These are phyloP conservation scores for Argopecten irradians DNA, from an alignment of 1,140 invertebrate genomes.

Conservation along the genomic window DNA sequence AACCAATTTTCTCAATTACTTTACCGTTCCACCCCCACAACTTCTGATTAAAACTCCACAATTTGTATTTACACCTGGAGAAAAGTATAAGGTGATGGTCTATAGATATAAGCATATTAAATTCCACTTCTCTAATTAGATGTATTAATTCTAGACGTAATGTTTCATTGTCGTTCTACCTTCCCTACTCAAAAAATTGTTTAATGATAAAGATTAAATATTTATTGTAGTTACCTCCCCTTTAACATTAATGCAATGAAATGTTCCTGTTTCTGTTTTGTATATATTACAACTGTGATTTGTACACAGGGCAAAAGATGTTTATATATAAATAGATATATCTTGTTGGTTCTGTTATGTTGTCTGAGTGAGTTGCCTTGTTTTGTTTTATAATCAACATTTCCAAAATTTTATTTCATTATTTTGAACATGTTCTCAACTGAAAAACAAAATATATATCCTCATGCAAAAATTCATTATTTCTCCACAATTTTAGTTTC, in stretches of 20 bases:
- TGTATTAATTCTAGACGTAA: neutral
- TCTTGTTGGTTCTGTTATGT: neutral
- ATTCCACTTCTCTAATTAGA: neutral
- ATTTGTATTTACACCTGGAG: neutral
- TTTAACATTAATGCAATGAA: neutral
- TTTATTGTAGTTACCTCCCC: neutral
- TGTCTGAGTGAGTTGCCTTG: neutral
- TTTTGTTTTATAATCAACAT: neutral
- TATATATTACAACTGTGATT: conserved; percentile 12
- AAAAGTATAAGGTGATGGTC: too few species aligned
- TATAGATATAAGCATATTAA: too few species aligned
- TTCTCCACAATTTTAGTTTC: neutral
- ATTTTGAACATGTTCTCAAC: neutral
- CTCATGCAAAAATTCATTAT: neutral
- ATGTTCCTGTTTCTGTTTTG: neutral
- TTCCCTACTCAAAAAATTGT: neutral
- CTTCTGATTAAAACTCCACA: neutral
- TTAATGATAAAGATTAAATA: too few species aligned
- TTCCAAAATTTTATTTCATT: neutral
- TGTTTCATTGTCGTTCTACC: neutral
- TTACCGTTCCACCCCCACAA: neutral
- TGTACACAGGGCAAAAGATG: neutral
- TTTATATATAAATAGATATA: neutral
- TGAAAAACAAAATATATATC: neutral
- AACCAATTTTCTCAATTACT: too few species aligned